These are phyloP conservation scores for Harpegnathos saltator DNA, from an alignment of 1,140 invertebrate genomes.

Conservation along the genomic window DNA sequence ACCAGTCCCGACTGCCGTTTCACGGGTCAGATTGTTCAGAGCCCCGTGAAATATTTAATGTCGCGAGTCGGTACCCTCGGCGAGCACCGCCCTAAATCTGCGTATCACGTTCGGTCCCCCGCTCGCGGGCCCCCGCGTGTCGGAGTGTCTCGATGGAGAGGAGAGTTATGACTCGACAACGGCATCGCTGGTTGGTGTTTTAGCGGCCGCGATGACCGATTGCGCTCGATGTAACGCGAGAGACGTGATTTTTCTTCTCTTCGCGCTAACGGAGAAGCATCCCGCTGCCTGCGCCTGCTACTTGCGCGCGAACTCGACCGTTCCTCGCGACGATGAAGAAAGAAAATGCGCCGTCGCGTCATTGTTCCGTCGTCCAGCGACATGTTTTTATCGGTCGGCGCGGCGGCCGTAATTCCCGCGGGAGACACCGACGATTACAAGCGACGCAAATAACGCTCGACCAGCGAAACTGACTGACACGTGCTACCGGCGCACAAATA, in stretches of 20 bases:
- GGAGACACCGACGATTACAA: background rate
- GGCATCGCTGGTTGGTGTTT: too few species aligned
- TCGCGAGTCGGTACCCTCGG: background rate
- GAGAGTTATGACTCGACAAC: too few species aligned
- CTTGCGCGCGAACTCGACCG: too few species aligned
- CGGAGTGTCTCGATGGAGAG: too few species aligned
- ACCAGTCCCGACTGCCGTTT: constrained; percentile 33
- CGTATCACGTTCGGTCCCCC: background rate
- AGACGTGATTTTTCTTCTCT: background rate
- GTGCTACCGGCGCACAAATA: too few species aligned
- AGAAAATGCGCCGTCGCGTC: too few species aligned
- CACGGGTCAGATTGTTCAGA: constrained; percentile 3
- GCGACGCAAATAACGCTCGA: constrained; percentile 10
- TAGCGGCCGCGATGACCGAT: background rate
- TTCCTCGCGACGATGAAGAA: too few species aligned
- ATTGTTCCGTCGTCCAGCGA: too few species aligned
- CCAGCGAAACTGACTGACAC: background rate
- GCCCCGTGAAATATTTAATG: constrained; percentile 24
- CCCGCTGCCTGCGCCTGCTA: too few species aligned
- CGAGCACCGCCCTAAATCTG: background rate
- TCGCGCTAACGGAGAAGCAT: too few species aligned
- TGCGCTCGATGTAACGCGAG: background rate
- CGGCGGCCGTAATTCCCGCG: background rate
- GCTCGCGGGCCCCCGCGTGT: background rate
- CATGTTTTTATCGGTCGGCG: too few species aligned